Base-by-base conservation (phyloP, 1,140 invertebrate species). In the Ooceraea biroi region DNA sequence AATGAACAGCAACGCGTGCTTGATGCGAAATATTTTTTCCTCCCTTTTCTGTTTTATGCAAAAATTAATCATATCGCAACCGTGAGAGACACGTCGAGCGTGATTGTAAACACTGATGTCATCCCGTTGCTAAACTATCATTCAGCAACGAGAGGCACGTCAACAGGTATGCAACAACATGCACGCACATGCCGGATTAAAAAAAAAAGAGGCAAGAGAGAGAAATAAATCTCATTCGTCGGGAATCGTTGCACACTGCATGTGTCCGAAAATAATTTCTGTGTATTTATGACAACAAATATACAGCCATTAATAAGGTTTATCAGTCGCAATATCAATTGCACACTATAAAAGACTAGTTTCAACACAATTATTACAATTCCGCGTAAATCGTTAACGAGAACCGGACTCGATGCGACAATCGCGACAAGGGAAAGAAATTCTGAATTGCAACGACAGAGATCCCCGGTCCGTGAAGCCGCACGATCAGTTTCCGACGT, bases 71-170 rank as follows among this genome's bases (percentile, higher is more conserved):
- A 71, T 71, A 57, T 80, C 76, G 71, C 76, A 57, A 22, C 11
- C 52, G n/a, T 57, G 76, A 69, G 63, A 71, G 65, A 71, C 68
- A 46, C 41, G 65, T 69, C 76, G 36, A 71, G 76, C 25, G 65
- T 57, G 65, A 80, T 69, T 80, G 76, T 80, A 71, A 80, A 80
- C 63, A 80, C 50, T 22, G 36, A 36, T n/a, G n/a, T 57, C 50
- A 57, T 69, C 22, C 76, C 17, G 65, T 58, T 80, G 65, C 65
- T 80, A 69, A 69, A 80, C 65, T 71, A 80, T 80, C 76, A 71
- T 71, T 69, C 65, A 80, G 50, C 41, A 27, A 30, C 36, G 50
- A 71, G 65, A 69, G 50, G 27, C 65, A 71, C 50, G 65, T 80
- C 76, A 57, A 69, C 50, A 80, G 36, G 12, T 57, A 58, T 7